phyloP scores from a whole-genome alignment of 2,888 invertebrate species.

The Leptinotarsa peninsularis region DNA sequence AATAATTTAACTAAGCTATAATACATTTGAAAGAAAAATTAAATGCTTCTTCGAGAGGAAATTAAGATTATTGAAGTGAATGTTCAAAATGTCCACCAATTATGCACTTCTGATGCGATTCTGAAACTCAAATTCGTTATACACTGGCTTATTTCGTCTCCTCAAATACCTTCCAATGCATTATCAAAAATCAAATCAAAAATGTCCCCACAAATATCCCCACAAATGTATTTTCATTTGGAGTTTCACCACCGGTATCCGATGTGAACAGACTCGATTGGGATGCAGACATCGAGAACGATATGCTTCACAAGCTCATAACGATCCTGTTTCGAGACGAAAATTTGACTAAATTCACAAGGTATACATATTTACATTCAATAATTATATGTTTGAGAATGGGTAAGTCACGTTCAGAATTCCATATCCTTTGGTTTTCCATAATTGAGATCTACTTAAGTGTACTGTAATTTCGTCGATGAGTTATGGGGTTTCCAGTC shows the following conservation, averaged over 20 bases:
- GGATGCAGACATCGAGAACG: not conserved
- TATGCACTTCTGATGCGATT: no score
- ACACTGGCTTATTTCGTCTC: no score
- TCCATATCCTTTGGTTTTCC: slow-evolving; percentile 5
- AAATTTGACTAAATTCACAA: slow-evolving; percentile 28
- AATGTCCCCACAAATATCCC: no score
- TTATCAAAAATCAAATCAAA: no score
- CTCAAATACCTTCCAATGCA: no score
- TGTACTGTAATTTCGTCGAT: slow-evolving; percentile 8
- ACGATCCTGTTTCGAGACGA: not conserved
- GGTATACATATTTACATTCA: slow-evolving; percentile 35
- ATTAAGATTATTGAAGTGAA: no score
- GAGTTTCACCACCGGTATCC: not conserved
- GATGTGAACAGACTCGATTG: not conserved
- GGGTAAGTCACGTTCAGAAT: slow-evolving; percentile 37
- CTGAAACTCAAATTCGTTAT: no score
- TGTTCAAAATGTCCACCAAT: no score
- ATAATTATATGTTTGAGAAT: slow-evolving; percentile 33
- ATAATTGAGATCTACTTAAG: slow-evolving; percentile 15
- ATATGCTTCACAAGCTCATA: not conserved
- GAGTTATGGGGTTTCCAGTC: not conserved
- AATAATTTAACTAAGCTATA: no score
- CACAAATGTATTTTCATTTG: no score
- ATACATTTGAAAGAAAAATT: no score
- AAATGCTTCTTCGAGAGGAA: no score